A percentile compares a stretch with the other conserved stretches of the same genome.
Evolutionary conservation across 2,888 invertebrate species (phyloP).

Genomic region (Ornithoptera alexandrae): DNA sequence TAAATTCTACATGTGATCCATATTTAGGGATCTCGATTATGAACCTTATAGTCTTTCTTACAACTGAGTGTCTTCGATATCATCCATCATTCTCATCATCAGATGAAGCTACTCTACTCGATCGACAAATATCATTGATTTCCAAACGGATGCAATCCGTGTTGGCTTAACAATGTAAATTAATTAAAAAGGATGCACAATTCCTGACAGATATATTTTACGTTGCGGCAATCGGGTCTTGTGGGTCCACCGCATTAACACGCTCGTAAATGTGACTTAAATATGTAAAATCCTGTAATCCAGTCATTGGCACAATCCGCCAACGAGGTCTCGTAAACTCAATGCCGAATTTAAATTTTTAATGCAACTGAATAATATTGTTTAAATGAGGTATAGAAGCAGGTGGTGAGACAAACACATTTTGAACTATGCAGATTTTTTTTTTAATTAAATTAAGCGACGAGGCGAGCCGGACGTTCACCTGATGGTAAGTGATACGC

Average conservation of each 20-base stretch:
- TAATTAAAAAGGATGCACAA: slow-evolving; percentile 21
- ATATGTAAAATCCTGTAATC: slow-evolving; percentile 28
- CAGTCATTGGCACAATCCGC: slow-evolving; percentile 21
- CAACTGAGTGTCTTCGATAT: no score
- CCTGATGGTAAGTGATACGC: no score
- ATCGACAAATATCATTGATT: not conserved
- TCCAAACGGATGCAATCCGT: not conserved
- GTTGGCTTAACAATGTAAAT: slow-evolving; percentile 2
- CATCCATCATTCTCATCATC: no score
- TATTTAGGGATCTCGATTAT: no score
- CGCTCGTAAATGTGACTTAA: slow-evolving; percentile 26
- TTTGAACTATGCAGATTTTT: no score
- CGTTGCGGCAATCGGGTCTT: slow-evolving; percentile 13
- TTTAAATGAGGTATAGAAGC: no score
- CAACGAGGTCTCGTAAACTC: slow-evolving; percentile 17
- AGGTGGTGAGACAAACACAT: no score
- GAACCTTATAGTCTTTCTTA: no score
- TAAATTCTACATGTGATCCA: no score
- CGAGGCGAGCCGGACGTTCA: no score
- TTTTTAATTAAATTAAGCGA: no score
- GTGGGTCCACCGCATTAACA: slow-evolving; percentile 19
- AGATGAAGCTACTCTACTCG: no score
- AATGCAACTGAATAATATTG: not conserved
- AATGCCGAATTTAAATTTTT: slow-evolving; percentile 14
- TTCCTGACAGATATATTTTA: slow-evolving; percentile 14